A percentile compares a stretch with the other conserved stretches of the same genome.
Conservation (phyloP, 1,140 invertebrate genomes). For the Doryteuthis pealeii region DNA sequence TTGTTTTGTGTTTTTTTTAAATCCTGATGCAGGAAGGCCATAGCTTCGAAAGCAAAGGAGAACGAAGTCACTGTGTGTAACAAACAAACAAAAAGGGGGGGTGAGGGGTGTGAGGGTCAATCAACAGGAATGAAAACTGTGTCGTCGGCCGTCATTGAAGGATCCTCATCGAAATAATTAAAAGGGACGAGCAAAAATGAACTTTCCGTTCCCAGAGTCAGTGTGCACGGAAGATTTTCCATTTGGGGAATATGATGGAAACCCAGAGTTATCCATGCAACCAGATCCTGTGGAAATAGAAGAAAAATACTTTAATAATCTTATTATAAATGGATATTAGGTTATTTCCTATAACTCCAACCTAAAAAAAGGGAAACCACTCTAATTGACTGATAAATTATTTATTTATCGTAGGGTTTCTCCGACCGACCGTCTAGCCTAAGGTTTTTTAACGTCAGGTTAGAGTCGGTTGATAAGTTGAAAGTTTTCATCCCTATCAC, state of each 20-base stretch:
- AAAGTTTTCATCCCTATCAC: background rate
- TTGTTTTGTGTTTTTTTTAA: too few species aligned
- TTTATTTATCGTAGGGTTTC: too few species aligned
- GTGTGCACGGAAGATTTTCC: slow-evolving; percentile 36
- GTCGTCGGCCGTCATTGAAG: slow-evolving; percentile 29
- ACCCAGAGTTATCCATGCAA: slow-evolving; percentile 42
- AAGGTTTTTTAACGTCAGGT: background rate
- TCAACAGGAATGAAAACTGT: slow-evolving; percentile 15
- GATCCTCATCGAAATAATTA: slow-evolving; percentile 44
- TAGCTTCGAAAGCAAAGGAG: too few species aligned
- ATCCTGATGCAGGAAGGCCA: too few species aligned
- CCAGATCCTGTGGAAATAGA: slow-evolving; percentile 32
- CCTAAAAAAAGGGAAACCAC: too few species aligned
- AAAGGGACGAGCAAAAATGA: slow-evolving; percentile 34
- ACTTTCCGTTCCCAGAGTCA: slow-evolving; percentile 28
- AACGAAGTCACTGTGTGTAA: too few species aligned
- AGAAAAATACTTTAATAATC: background rate
- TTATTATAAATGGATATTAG: too few species aligned
- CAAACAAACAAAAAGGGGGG: too few species aligned
- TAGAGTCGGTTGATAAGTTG: background rate
- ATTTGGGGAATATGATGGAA: slow-evolving; percentile 37
- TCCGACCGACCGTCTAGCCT: too few species aligned
- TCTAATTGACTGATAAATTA: too few species aligned
- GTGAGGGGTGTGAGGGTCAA: too few species aligned
- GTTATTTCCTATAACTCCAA: too few species aligned